Evolutionary conservation across 2,113 vertebrate genomes (phyloP), one percentile per base, ranked within the genome.

Genomic region (Centrocercus urophasianus): DNA sequence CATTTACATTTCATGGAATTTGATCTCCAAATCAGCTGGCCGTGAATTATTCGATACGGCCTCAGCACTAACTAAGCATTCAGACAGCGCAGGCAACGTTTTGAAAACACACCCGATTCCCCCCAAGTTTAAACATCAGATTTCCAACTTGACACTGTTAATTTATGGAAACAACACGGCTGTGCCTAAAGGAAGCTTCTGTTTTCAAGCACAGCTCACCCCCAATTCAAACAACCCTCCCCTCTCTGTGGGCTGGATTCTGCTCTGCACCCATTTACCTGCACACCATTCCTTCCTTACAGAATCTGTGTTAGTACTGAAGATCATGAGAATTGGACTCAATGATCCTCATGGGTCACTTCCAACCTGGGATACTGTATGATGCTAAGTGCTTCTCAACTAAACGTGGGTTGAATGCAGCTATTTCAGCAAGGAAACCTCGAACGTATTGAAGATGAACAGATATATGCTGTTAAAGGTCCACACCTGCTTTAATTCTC

Each of bases 1-100:
- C 54, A 54, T 59, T 86, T 80, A 73, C 40, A 71, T 84, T 86
- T 93, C 92, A 83, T 81, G 13, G 34, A 64, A 72, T 72, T 47
- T 43, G 42, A 64, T 30, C 59, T 66, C 79, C 65, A 64, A 75
- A 84, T 78, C 40, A 88, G 24, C 30, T 74, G 65, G 32, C 38
- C 56, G 77, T 83, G 83, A 88, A 86, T 78, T 60, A 77, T 13
- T 32, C 56, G 88, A 83, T 34, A 20, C 28, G 65, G 80, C 88
- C 95, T 86, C 38, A 8, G 91, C 83, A 86, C 81, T 88, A 93
- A 77, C 86, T 65, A 71, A 74, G 34, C 70, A 47, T 86, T 94
- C 77, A 74, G 71, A 60, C 40, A 83, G 61, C 42, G 65, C 43
- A 27, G 8, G 30, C 30, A 36, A 40, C 16, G 69, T 63, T 94